Percentiles rank a stretch among this genome's conserved stretches.
Evolutionary conservation across 2,888 invertebrate genomes (phyloP).

Genomic region (Morpho helenor): DNA sequence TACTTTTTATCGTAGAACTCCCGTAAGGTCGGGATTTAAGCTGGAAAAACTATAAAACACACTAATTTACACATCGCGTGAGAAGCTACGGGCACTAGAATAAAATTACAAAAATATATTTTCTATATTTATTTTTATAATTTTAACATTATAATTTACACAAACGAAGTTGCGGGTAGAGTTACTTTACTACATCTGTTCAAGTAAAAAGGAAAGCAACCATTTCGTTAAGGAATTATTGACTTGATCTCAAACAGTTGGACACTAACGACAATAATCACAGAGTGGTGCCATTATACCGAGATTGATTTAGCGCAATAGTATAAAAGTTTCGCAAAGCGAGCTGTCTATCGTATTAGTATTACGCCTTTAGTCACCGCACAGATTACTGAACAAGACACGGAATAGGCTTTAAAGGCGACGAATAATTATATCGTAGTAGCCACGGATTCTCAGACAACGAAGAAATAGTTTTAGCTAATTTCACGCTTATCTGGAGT

Average conservation of each 20-base stretch:
- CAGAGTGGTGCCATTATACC: constrained; percentile 53
- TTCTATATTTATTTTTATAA: too few relatives aligned
- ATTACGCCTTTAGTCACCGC: constrained; percentile 35
- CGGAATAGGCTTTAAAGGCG: neutral
- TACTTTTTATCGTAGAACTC: too few relatives aligned
- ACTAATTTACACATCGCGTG: too few relatives aligned
- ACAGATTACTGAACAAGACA: constrained; percentile 24
- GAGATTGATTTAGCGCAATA: constrained; percentile 67
- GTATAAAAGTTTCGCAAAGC: constrained; percentile 40
- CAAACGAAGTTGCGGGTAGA: too few relatives aligned
- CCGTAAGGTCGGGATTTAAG: too few relatives aligned
- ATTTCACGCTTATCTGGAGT: neutral
- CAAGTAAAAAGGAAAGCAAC: constrained; percentile 8
- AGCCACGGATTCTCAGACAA: too few relatives aligned
- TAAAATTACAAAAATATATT: too few relatives aligned
- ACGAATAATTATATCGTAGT: too few relatives aligned
- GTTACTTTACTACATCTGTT: neutral
- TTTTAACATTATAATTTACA: too few relatives aligned
- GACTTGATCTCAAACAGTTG: constrained; percentile 31
- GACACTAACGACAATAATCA: constrained; percentile 34
- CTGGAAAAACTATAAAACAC: too few relatives aligned
- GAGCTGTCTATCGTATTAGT: constrained; percentile 31
- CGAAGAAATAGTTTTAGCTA: neutral
- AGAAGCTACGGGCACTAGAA: too few relatives aligned
- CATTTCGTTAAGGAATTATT: constrained; percentile 14